These are phyloP conservation scores for Toxotes chatareus DNA, from an alignment of 2,113 vertebrate genomes.

Conservation along the genomic window DNA sequence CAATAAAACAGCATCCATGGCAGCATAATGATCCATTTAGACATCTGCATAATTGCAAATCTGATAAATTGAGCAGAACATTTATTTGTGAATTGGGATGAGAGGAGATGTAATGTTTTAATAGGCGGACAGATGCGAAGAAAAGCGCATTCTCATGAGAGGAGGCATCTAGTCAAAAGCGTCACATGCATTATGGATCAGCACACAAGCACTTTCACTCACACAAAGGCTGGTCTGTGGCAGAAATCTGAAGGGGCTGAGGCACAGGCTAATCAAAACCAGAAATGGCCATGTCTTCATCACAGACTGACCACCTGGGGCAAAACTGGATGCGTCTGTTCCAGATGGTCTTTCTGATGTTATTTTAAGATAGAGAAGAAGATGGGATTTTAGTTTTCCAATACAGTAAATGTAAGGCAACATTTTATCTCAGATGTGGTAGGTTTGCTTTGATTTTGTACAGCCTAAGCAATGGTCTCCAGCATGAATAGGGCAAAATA, in stretches of 20 bases:
- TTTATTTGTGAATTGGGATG: conserved; percentile 24
- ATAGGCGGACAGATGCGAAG: conserved; percentile 15
- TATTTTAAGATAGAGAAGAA: conserved; percentile 27
- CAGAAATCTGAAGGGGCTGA: conserved; percentile 31
- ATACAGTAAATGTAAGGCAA: neutral
- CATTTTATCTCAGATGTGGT: neutral
- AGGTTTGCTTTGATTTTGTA: neutral
- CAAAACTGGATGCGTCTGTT: conserved; percentile 30
- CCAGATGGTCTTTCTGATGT: conserved; percentile 44
- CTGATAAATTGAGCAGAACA: conserved; percentile 30
- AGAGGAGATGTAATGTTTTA: conserved; percentile 30
- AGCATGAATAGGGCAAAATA: neutral
- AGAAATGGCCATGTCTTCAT: conserved; percentile 52
- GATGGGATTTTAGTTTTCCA: neutral
- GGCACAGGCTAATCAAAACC: conserved; percentile 56
- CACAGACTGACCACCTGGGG: conserved; percentile 42
- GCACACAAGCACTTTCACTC: neutral
- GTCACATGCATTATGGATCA: conserved; percentile 60
- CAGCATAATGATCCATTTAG: conserved; percentile 20
- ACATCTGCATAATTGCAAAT: conserved; percentile 19
- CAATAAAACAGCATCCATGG: neutral
- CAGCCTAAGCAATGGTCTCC: neutral
- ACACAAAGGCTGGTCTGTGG: conserved; percentile 24
- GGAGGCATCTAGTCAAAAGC: conserved; percentile 34
- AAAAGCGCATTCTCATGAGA: conserved; percentile 39